These are phyloP conservation scores for Apocheima hispidaria DNA, from an alignment of 2,888 invertebrate species.

Conservation along the genomic window DNA sequence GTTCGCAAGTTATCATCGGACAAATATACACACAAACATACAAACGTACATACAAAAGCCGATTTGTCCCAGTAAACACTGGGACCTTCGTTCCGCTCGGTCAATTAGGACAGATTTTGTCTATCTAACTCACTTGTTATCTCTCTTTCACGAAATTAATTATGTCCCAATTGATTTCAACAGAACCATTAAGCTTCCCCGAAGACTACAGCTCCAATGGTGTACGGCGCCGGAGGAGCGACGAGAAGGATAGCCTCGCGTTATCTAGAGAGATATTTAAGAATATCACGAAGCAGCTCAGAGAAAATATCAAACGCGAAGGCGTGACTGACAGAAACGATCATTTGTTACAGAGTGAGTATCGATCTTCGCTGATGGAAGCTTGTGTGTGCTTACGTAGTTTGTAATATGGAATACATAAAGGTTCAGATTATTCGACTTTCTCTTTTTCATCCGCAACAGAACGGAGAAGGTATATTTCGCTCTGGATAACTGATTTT, in stretches of 20 bases:
- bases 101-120: too few species aligned
- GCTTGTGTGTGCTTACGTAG: constrained; percentile 16
- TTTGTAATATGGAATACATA: constrained; percentile 4
- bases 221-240: constrained; percentile 71
- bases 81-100: too few species aligned
- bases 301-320: constrained; percentile 81
- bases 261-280: constrained; percentile 83
- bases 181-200: constrained; percentile 78
- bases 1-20: too few species aligned
- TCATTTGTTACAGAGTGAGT: constrained; percentile 78
- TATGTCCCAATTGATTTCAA: not conserved
- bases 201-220: constrained; percentile 73
- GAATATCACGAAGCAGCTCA: constrained; percentile 82
- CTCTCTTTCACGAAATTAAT: not conserved
- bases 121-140: not conserved
- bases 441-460: too few species aligned
- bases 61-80: too few species aligned
- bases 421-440: not conserved
- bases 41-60: too few species aligned
- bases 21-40: too few species aligned
- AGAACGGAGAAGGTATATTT: too few species aligned
- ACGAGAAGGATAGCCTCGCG: constrained; percentile 79
- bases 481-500: too few species aligned
- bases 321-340: constrained; percentile 77
- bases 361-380: constrained; percentile 52